Conservation (phyloP, 2,797 vertebrate genomes). For the Sebastes matsubarae region DNA sequence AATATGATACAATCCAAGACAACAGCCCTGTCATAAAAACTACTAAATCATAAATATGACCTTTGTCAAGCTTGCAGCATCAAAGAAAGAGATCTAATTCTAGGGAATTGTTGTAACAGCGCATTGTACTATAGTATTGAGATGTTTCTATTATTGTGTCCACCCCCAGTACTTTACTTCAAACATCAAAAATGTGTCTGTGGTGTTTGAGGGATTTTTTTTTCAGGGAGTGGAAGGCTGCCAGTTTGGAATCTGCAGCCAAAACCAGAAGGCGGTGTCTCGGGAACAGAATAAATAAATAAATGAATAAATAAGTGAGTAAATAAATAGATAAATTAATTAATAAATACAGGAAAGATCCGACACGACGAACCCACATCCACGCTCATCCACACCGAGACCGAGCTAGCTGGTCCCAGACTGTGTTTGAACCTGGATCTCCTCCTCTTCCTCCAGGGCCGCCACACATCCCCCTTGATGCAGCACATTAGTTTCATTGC, state of each 20-base stretch:
- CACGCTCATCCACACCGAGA: background rate
- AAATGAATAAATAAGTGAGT: conserved; percentile 50
- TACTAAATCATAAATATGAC: background rate
- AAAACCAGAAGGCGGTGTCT: conserved; percentile 51
- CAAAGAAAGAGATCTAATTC: background rate
- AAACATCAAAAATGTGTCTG: conserved; percentile 50
- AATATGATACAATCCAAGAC: background rate
- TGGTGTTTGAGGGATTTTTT: conserved; percentile 46
- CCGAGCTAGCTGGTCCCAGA: conserved; percentile 11
- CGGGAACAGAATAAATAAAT: conserved; percentile 59
- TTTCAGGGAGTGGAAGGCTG: conserved; percentile 47
- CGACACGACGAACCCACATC: background rate
- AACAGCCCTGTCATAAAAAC: background rate
- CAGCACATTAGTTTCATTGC: conserved; percentile 78
- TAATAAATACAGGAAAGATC: conserved; percentile 42
- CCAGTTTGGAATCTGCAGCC: conserved; percentile 63
- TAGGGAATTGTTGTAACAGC: background rate
- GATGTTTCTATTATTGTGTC: conserved; percentile 53
- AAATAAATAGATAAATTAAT: conserved; percentile 46
- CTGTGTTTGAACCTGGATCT: conserved; percentile 27
- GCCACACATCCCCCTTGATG: conserved; percentile 64
- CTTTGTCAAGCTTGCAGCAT: background rate
- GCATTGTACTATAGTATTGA: background rate
- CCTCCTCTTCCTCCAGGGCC: conserved; percentile 29
- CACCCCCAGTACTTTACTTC: conserved; percentile 17